Base-by-base conservation (phyloP, 1,140 invertebrate species). In the Trichonephila inaurata region DNA sequence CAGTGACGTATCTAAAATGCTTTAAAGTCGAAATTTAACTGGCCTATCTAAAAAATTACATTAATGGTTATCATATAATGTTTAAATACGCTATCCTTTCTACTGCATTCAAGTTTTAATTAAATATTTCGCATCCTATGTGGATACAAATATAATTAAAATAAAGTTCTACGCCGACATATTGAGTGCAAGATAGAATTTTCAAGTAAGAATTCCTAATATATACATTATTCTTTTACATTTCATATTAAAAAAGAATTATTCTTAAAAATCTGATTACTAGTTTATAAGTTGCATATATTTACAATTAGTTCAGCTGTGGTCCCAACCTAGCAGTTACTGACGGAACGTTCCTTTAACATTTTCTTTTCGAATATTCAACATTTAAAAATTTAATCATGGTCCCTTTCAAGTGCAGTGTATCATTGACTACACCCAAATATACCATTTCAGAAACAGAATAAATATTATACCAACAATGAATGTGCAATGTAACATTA, bases 271-370 rank as follows among this genome's bases (percentile, higher is more conserved):
- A 64, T 62, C 86, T 88, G 24, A 64, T 21, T 88, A 58, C 62
- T 64, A 88, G 18, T 33, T 87, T n/a, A n/a, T n/a, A 88, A 88
- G 21, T 64, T 66, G 86, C 62, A 88, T 40, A 64, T 88, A 88
- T 64, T 66, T 88, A 88, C 86, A 88, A 40, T 64, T 64, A n/a
- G 60, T 40, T 88, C 61, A 64, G 44, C 82, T 83, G 28, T 88
- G 61, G 86, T 88, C 86, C 86, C 61, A 40, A 64, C 86, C 60
- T 18, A 88, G 33, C 86, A 88, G 19, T 51, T 83, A n/a, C 82
- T 58, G 18, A 58, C 19, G 18, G 16, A 77, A 33, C 72, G 33
- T 77, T 77, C 72, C 7, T 18, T 64, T 33, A 6, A 33, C 33
- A 77, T 77, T 33, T 19, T 18, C 33, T 40, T 77, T 77, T 77